These are phyloP conservation scores for Mugil cephalus DNA, from an alignment of 2,113 vertebrate species.

Conservation along the genomic window DNA sequence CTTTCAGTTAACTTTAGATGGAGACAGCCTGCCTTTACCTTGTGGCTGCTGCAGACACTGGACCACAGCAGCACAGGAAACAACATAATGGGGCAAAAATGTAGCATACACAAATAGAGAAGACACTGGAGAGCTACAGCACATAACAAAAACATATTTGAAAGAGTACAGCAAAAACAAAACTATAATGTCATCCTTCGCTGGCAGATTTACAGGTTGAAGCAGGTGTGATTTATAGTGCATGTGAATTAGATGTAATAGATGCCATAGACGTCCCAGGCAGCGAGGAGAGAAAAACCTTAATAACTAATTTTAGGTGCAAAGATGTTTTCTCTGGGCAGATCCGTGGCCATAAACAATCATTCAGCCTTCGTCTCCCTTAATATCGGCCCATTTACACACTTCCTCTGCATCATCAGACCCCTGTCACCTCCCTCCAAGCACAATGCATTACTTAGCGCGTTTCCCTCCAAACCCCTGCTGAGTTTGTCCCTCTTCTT, in stretches of 20 bases:
- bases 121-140: neutral
- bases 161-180: constrained; percentile 26
- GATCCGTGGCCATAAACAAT: constrained; percentile 60
- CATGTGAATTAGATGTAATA: constrained; percentile 30
- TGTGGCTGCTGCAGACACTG: neutral
- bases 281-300: constrained; percentile 23
- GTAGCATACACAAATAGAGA: neutral
- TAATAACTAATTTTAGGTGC: constrained; percentile 58
- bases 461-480: constrained; percentile 50
- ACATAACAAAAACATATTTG: neutral
- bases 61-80: constrained; percentile 13
- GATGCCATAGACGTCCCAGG: constrained; percentile 1
- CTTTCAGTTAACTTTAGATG: constrained; percentile 41
- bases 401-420: constrained; percentile 57
- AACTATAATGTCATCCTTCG: constrained; percentile 13
- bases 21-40: constrained; percentile 33
- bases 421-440: constrained; percentile 60
- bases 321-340: constrained; percentile 59
- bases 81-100: neutral
- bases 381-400: constrained; percentile 64
- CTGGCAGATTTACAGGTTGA: constrained; percentile 35
- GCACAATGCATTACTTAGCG: constrained; percentile 65
- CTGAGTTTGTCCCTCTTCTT: constrained; percentile 53
- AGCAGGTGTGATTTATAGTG: constrained; percentile 50
- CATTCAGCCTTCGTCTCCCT: constrained; percentile 49